A percentile compares a stretch with the other conserved stretches of the same genome.
Conservation (phyloP, 2,113 vertebrate genomes). For the Zeus faber region DNA sequence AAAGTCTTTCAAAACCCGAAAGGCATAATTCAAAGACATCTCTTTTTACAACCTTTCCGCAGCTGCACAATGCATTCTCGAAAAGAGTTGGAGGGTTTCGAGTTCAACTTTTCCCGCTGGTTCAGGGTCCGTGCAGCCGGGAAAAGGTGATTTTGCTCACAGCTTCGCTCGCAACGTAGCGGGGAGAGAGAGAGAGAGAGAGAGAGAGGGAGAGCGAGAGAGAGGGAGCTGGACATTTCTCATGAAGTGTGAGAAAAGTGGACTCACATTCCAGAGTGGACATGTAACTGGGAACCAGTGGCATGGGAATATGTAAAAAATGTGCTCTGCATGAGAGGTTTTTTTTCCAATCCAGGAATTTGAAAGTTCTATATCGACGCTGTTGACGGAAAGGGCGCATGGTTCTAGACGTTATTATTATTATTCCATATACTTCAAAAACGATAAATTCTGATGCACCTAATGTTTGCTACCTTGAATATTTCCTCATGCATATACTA, state of each 20-base stretch:
- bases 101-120: no score
- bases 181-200: slow-evolving; percentile 11
- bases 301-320: slow-evolving; percentile 13
- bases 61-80: slow-evolving; percentile 25
- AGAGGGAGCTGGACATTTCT: slow-evolving; percentile 14
- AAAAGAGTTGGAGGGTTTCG: no score
- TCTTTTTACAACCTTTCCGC: slow-evolving; percentile 22
- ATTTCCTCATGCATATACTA: no score
- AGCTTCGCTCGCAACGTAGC: slow-evolving; percentile 22
- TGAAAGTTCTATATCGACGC: no score
- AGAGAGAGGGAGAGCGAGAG: slow-evolving; percentile 7
- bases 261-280: slow-evolving; percentile 46
- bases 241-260: slow-evolving; percentile 53
- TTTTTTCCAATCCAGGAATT: no score
- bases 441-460: no score
- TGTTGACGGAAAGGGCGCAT: no score
- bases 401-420: no score
- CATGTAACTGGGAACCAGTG: slow-evolving; percentile 31
- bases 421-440: no score
- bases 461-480: no score
- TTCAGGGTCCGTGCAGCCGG: slow-evolving; percentile 32
- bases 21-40: neutral
- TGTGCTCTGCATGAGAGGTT: no score
- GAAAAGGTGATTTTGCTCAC: slow-evolving; percentile 1
- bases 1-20: no score